Evolutionary conservation across 2,888 invertebrate genomes (phyloP), one percentile per base, ranked within the genome.

Genomic region (Sepiola atlantica): DNA sequence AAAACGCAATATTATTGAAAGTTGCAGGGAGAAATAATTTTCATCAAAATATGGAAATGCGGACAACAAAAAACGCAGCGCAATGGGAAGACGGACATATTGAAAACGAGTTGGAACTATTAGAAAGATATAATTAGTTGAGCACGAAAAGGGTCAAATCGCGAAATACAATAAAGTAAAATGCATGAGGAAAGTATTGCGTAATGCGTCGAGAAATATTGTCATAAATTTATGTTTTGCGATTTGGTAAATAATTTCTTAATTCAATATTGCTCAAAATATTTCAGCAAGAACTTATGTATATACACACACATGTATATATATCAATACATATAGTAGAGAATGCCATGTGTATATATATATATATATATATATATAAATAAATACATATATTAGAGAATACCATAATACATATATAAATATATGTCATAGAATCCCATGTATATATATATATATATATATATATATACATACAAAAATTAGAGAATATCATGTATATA

Each of bases 231-330:
- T n/a, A n/a, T n/a, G 77, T 77, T 14, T 1, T 77, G 12, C 77
- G 14, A 3, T 24, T 61, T 61, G 10, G 61, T 61, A 24, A 61
- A 24, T 61, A 10, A 77, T 77, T 14, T 32, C 77, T 20, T 32
- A 77, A n/a, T 77, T 77, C n/a, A 77, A 77, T 77, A 77, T n/a
- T 77, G n/a, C n/a, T n/a, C 77, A 77, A 77, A 77, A 77, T n/a
- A 77, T 77, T n/a, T n/a, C 16, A 3, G 28, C 77, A 77, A 61
- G 8, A 61, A 8, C 61, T 28, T n/a, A n/a, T n/a, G 3, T 12
- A n/a, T 24, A 61, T 28, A 61, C 24, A 45, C 8, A 45, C 8
- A 45, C n/a, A 45, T 45, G 8, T 45, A 45, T 45, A 45, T 45
- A 45, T 45, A 45, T n/a, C n/a, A n/a, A n/a, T n/a, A n/a, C n/a